A percentile compares a stretch with the other conserved stretches of the same genome.
Evolutionary conservation across 1,140 invertebrate genomes (phyloP).

Genomic region (Leptinotarsa lineolata): DNA sequence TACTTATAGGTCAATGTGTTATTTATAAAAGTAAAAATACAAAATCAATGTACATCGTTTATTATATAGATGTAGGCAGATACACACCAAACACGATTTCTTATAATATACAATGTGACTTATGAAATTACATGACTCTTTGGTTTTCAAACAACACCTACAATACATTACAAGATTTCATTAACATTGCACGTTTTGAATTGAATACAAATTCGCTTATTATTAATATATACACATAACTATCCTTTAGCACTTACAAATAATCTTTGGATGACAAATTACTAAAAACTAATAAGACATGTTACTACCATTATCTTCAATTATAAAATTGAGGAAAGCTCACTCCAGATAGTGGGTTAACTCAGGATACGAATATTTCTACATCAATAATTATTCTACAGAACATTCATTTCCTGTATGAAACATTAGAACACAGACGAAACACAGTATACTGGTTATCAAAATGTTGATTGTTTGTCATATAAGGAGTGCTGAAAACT

Average conservation of each 20-base stretch:
- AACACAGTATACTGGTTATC: too few relatives aligned
- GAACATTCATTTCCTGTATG: too few relatives aligned
- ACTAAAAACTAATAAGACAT: background rate
- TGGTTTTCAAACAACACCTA: constrained; percentile 14
- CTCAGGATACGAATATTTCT: too few relatives aligned
- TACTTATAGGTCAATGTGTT: background rate
- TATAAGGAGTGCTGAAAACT: too few relatives aligned
- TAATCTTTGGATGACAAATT: constrained; percentile 17
- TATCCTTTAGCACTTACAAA: constrained; percentile 1
- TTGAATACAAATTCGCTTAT: constrained; percentile 13
- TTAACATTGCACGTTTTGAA: constrained; percentile 14
- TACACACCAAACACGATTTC: background rate
- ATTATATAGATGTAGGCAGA: too few relatives aligned
- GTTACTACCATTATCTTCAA: background rate
- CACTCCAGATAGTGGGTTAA: too few relatives aligned
- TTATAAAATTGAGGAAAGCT: too few relatives aligned
- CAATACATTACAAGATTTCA: background rate
- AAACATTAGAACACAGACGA: too few relatives aligned
- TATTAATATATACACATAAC: background rate
- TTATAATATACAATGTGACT: constrained; percentile 11
- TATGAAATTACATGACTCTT: constrained; percentile 10
- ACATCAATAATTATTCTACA: too few relatives aligned
- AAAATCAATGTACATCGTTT: background rate
- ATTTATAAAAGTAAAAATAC: background rate
- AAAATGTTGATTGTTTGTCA: too few relatives aligned